Evolutionary conservation across 2,888 invertebrate species (phyloP), one percentile per base, ranked within the genome.

Genomic region (Buathra laborator): DNA sequence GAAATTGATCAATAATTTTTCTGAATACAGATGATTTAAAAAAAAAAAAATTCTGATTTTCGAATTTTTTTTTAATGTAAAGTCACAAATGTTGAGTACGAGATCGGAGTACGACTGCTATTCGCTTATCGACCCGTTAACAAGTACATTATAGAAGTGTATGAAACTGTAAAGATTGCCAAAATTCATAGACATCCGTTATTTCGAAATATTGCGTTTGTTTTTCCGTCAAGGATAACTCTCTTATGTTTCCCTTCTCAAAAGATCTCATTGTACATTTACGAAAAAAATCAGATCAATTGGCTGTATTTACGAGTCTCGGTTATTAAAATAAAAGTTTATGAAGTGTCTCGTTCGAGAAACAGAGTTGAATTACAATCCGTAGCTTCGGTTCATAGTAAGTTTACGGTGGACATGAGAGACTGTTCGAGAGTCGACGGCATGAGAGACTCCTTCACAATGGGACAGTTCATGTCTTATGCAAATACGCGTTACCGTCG

Each of bases 401-500:
- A 43, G 43, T 7, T 64, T 51, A 14, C 48, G 66, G 32, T 51
- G 76, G 46, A 51, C 48, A 46, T 5, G 51, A 64, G 24, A 56
- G 66, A 66, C 44, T 29, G 66, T 80, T 80, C 67, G 67, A 81
- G 67, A 67, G 24, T 56, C 56, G 67, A 53, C 67, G 67, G 66
- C 67, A 67, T 80, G 29, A 51, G 53, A 59, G 59, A 66, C 84
- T 72, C 53, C 71, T 72, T 76, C 75, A 87, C 85, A 87, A 87
- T 87, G 85, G 85, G 86, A 86, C 87, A 87, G 88, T 86, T 88
- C 86, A 84, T 88, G 88, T 88, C 87, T 88, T 86, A 88, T 88
- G 88, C 88, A 86, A 88, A 88, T 88, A 87, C 79, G 78, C 81
- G 83, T 83, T 86, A 81, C 81, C 85, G 80, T 77, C 81, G 81